A percentile compares a stretch with the other conserved stretches of the same genome.
Evolutionary conservation across 1,140 invertebrate genomes (phyloP).

Genomic region (Bombus breviceps): DNA sequence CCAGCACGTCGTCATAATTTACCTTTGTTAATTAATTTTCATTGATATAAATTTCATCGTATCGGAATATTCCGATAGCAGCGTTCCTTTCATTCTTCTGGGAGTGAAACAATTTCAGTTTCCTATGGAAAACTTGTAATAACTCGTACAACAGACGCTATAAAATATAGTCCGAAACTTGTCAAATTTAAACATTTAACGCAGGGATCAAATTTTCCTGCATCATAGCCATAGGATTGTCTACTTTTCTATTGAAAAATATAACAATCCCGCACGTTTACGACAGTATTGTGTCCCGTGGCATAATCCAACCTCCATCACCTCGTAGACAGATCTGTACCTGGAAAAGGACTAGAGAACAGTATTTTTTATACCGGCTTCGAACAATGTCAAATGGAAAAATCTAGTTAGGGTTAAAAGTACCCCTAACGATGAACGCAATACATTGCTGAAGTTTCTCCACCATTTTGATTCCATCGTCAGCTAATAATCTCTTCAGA

Average conservation of each 20-base stretch:
- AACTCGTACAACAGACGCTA: no score
- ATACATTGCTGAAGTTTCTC: conserved; percentile 63
- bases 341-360: not conserved
- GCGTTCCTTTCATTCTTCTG: not conserved
- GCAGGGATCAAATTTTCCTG: no score
- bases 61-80: not conserved
- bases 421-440: conserved; percentile 36
- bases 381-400: conserved; percentile 40
- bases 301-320: no score
- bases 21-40: not conserved
- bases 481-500: conserved; percentile 74
- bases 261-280: no score
- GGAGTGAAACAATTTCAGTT: not conserved
- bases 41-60: not conserved
- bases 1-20: not conserved
- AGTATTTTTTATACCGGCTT: not conserved
- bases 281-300: no score
- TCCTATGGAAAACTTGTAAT: no score
- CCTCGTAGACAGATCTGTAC: no score
- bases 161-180: no score
- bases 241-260: no score
- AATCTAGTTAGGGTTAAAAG: conserved; percentile 49
- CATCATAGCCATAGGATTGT: no score
- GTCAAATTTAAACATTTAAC: no score
- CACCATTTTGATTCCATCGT: conserved; percentile 73